phyloP scores from a whole-genome alignment of 2,797 vertebrate genomes.

The Centroberyx gerrardi region DNA sequence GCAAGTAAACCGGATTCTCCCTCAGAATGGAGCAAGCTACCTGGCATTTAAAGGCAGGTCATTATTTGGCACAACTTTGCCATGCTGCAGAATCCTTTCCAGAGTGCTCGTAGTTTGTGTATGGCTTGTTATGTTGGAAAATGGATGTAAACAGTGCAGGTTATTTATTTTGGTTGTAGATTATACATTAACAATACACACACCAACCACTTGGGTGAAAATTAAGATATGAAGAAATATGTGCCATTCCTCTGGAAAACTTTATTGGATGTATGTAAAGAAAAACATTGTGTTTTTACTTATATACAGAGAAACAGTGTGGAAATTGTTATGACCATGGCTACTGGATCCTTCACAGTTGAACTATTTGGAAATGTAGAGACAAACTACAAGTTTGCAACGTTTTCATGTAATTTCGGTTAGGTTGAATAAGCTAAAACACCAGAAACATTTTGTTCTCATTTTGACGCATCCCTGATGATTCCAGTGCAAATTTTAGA shows the following conservation, averaged over 20 bases:
- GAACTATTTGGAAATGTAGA: neutral
- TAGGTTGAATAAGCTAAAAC: slow-evolving; percentile 4
- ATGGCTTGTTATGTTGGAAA: neutral
- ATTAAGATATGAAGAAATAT: neutral
- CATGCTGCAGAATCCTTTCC: neutral
- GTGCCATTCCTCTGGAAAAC: neutral
- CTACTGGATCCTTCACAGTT: neutral
- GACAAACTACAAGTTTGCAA: slow-evolving; percentile 1
- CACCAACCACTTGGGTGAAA: neutral
- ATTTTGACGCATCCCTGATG: slow-evolving; percentile 10
- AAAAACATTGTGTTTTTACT: too few species aligned
- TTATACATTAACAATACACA: neutral
- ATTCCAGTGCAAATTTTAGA: slow-evolving; percentile 11
- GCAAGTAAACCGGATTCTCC: neutral
- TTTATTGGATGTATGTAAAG: too few species aligned
- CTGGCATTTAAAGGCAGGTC: neutral
- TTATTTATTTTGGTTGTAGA: neutral
- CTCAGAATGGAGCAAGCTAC: neutral
- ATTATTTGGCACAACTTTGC: neutral
- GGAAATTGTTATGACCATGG: too few species aligned
- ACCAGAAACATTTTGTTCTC: slow-evolving; percentile 10
- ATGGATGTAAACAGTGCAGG: too few species aligned
- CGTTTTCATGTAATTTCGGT: slow-evolving; percentile 8
- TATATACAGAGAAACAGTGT: too few species aligned
- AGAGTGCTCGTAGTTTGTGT: neutral